Evolutionary conservation across 2,113 vertebrate genomes (phyloP), one percentile per base, ranked within the genome.

Genomic region (Thamnophis sirtalis): DNA sequence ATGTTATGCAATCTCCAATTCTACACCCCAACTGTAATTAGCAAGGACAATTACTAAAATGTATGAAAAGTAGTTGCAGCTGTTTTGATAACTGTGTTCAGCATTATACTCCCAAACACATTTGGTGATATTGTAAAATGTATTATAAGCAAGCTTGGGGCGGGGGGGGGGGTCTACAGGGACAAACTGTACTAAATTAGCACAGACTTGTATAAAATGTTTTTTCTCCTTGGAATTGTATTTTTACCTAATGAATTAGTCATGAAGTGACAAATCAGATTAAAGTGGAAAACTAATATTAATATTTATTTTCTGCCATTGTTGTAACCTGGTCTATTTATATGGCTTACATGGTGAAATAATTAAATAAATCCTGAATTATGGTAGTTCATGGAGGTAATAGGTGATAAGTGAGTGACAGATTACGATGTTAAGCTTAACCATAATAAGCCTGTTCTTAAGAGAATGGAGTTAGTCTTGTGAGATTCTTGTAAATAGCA

Each of bases 21-120:
- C 92, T 94, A 92, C 89, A 93, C 94, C 88, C 93, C 95, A 94
- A 92, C 95, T 95, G 93, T 95, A 96, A 97, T 97, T 97, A 97
- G 94, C 85, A 91, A 89, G 50, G 93, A 95, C 96, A 97, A 97
- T 97, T 95, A 96, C 87, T 92, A 86, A 88, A 96, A 94, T 94
- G 90, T 93, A 93, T 89, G 92, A 96, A 92, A 92, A 90, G 4
- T 73, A 80, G 68, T 54, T 96, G 92, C 94, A 95, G 90, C 95
- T 96, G 92, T 94, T 95, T 89, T 93, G 91, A 94, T 93, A 87
- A 95, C 89, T 89, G 73, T 90, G 89, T 93, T 95, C 94, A 94
- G 92, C 87, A 54, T 53, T 49, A 43, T 93, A 95, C 43, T 92
- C 91, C n/a, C 28, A 5, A 90, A 90, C 90, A 92, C 55, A 93